Evolutionary conservation across 2,888 invertebrate species (phyloP), one percentile per base, ranked within the genome.

Genomic region (Blera fallax): DNA sequence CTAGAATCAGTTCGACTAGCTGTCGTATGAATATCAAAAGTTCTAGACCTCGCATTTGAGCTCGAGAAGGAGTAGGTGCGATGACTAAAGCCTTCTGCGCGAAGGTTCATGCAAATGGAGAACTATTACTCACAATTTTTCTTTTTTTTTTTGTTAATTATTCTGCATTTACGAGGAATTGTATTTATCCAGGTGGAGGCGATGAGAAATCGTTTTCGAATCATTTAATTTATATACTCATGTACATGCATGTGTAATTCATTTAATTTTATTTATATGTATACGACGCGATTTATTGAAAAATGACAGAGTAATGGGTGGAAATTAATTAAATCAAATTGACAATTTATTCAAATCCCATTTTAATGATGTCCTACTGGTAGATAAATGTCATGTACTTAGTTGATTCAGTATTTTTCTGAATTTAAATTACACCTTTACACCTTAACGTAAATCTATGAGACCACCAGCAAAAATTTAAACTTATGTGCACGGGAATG

Each of bases 161-260:
- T 52, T n/a, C 5, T 52, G 54, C 34, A 65, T 45, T 24, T 32
- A 11, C 32, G 24, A 24, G 21, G 24, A 37, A 50, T 18, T 60
- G 18, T 37, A 16, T 40, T 52, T 52, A 34, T 11, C 1, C 40
- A 48, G 18, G 2, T 65, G 74, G 32, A 74, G 78, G 78, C 72
- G 83, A 21, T 83, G 58, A 82, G 52, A 60, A 72, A 78, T 78
- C 16, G 45, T 2, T 54, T 56, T 72, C 40, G 77, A 56, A 70
- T 77, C 56, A 62, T 43, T 79, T 37, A 64, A 27, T 5, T 52
- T 52, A 10, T 10, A n/a, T n/a, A n/a, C n/a, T 4, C 24, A 3
- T 34, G 21, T 67, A 2, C 34, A 34, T 40, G 48, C 24, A 2
- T 27, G 27, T 40, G 48, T 4, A 24, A 50, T 48, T 60, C 7